Percentiles rank a stretch among this genome's conserved stretches.
Evolutionary conservation across 2,888 invertebrate genomes (phyloP).

Genomic region (Aspidiotus destructor): DNA sequence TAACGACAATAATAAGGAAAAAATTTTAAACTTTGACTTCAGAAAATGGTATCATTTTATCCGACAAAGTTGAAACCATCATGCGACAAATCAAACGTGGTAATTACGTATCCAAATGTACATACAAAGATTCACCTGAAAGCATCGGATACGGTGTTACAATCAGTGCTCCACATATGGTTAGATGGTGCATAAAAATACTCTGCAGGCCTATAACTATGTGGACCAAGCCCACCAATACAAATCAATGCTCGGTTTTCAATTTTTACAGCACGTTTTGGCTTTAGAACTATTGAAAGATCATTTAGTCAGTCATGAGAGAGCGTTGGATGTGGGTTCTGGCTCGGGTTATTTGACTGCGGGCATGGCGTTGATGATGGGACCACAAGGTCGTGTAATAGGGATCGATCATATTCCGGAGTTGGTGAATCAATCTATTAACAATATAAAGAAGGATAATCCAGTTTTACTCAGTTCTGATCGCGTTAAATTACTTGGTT

Average conservation of each 20-base stretch:
- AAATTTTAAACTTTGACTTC: constrained; percentile 39
- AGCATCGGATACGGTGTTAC: constrained; percentile 90
- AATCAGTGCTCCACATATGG: constrained; percentile 95
- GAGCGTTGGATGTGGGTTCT: constrained; percentile 82
- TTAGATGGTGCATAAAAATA: constrained; percentile 41
- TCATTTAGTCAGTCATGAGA: constrained; percentile 63
- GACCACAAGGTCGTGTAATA: constrained; percentile 57
- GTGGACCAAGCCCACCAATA: no score
- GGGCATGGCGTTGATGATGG: constrained; percentile 79
- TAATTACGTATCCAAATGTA: constrained; percentile 62
- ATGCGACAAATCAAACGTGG: constrained; percentile 78
- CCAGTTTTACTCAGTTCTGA: constrained; percentile 57
- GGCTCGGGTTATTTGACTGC: constrained; percentile 89
- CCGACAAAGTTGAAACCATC: constrained; percentile 62
- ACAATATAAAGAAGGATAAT: constrained; percentile 67
- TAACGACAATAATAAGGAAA: not conserved
- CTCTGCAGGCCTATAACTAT: no score
- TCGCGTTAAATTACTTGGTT: constrained; percentile 61
- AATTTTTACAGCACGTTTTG: constrained; percentile 66
- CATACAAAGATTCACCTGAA: constrained; percentile 86
- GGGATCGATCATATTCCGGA: constrained; percentile 88
- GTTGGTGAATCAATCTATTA: constrained; percentile 61
- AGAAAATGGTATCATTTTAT: constrained; percentile 73
- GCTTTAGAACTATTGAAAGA: constrained; percentile 75
- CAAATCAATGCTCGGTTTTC: not conserved